A percentile compares a stretch with the other conserved stretches of the same genome.
Conservation (phyloP, 2,113 vertebrate genomes). For the Pungitius pungitius region DNA sequence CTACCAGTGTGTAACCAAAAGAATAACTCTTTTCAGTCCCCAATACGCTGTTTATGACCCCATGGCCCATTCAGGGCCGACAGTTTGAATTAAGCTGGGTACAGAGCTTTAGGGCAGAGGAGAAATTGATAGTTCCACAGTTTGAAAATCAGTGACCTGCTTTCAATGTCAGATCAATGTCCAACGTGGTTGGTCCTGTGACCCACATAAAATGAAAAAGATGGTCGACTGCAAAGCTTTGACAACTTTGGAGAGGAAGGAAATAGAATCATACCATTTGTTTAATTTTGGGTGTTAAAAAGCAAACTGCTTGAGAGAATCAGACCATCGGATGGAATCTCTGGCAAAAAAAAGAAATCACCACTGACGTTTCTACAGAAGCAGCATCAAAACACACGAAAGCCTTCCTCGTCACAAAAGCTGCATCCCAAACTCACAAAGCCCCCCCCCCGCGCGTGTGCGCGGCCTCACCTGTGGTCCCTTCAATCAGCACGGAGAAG, state of each 20-base stretch:
- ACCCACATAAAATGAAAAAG: slow-evolving; percentile 57
- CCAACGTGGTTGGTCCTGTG: slow-evolving; percentile 46
- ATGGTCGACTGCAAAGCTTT: slow-evolving; percentile 23
- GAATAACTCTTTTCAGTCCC: not conserved
- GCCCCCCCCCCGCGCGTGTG: not conserved
- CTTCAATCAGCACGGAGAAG: slow-evolving; percentile 18
- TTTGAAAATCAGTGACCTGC: slow-evolving; percentile 66
- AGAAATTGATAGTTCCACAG: slow-evolving; percentile 48
- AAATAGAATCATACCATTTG: not conserved
- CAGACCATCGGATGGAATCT: not conserved
- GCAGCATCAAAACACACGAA: slow-evolving; percentile 4
- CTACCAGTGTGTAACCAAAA: not conserved
- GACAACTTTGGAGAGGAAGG: slow-evolving; percentile 3
- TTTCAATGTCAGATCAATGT: slow-evolving; percentile 73
- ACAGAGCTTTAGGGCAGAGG: slow-evolving; percentile 44
- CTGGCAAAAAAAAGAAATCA: not conserved
- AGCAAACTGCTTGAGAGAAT: not conserved
- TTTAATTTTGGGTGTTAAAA: slow-evolving; percentile 3
- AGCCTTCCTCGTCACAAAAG: not conserved
- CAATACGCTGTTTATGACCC: not conserved
- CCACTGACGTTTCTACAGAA: not conserved
- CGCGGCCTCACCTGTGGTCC: slow-evolving; percentile 65
- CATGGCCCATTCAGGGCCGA: not conserved
- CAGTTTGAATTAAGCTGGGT: slow-evolving; percentile 44
- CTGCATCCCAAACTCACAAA: not conserved